phyloP scores from a whole-genome alignment of 2,113 vertebrate species.

The Dissostichus mawsoni region DNA sequence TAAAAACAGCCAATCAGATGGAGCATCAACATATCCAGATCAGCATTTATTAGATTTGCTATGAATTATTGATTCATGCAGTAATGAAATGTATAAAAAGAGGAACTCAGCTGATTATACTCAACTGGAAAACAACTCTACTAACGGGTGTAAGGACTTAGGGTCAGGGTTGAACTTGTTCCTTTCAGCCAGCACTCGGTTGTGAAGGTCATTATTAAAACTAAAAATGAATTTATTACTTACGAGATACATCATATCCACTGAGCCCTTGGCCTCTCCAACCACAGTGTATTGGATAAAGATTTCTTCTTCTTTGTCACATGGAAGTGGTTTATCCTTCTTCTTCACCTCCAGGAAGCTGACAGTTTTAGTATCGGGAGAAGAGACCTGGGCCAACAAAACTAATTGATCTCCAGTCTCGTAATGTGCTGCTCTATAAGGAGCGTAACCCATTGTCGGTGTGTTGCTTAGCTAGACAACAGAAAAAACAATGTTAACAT shows the following conservation, averaged over 20 bases:
- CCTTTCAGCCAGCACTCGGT: not conserved
- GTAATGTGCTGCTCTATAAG: not conserved
- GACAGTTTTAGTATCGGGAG: constrained; percentile 42
- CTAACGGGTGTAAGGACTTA: not conserved
- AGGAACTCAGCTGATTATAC: not conserved
- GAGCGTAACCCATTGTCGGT: accelerated
- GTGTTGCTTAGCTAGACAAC: constrained; percentile 45
- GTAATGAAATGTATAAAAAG: not conserved
- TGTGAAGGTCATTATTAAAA: not conserved
- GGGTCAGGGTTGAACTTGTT: not conserved
- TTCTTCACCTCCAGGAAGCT: constrained; percentile 71
- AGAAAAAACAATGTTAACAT: not conserved
- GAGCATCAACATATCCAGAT: too few species aligned
- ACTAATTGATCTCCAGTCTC: not conserved
- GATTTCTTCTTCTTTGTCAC: constrained; percentile 52
- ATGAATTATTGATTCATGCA: not conserved
- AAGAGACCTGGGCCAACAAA: not conserved
- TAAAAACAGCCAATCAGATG: not conserved
- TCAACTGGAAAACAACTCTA: not conserved
- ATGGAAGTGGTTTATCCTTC: constrained; percentile 51
- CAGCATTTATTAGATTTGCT: too few species aligned
- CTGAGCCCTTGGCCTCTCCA: constrained; percentile 57
- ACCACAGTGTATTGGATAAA: constrained; percentile 68
- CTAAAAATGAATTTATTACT: constrained; percentile 25
- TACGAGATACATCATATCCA: constrained; percentile 78